These are phyloP conservation scores for Oreochromis niloticus DNA, from an alignment of 2,113 vertebrate species.

Conservation along the genomic window DNA sequence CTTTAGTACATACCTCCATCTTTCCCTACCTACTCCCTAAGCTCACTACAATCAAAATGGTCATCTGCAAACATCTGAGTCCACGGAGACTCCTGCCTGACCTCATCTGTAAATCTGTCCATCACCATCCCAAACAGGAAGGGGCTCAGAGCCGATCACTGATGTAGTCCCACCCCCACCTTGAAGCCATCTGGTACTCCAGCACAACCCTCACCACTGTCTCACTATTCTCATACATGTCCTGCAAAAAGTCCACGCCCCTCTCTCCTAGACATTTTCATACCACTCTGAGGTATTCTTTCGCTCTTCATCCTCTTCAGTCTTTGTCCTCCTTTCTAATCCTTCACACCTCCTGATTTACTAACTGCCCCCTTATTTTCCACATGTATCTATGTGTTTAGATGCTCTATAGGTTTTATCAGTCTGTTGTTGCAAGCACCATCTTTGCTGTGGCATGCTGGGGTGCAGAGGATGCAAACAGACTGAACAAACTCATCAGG, in stretches of 20 bases:
- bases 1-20: neutral
- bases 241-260: neutral
- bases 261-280: neutral
- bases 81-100: fast-evolving
- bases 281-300: neutral
- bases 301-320: neutral
- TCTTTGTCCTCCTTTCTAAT: neutral
- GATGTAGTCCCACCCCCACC: neutral
- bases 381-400: neutral
- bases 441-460: neutral
- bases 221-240: neutral
- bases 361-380: neutral
- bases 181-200: fast-evolving
- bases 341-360: neutral
- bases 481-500: neutral
- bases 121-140: neutral
- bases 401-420: neutral
- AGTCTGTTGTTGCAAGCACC: neutral
- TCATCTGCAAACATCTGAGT: neutral
- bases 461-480: neutral
- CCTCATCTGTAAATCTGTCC: neutral
- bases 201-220: fast-evolving
- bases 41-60: neutral
- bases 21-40: neutral
- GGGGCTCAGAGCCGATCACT: neutral